Evolutionary conservation across 1,140 invertebrate genomes (phyloP), one percentile per base, ranked within the genome.

Genomic region (Neocloeon triangulifer): DNA sequence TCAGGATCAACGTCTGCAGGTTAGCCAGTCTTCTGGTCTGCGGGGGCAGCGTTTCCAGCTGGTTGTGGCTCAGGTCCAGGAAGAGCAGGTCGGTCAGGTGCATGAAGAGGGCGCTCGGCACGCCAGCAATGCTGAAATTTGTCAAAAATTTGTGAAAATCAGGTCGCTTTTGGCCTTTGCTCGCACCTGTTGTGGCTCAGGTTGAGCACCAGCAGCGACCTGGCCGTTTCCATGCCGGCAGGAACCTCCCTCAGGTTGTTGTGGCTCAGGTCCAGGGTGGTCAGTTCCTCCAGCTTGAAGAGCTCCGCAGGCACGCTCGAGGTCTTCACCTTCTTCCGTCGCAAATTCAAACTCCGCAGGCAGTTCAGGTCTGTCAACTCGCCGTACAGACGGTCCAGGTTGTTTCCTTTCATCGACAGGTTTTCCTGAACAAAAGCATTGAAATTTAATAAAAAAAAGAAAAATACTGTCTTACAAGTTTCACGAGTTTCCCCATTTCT

Each of bases 231-330:
- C 32, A 99, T 52, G 19, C 91, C 88, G 49, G 86, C 76, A 19
- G 95, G 95, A 22, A 97, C 74, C 59, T 92, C 80, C 47, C 78
- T 85, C 20, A 99, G 59, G 50, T 80, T 73, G 55, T 99, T 99
- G 51, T 89, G 76, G 47, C 92, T 96, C 27, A 99, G 62, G 57
- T 99, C 95, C 35, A 98, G 59, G 4, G 92, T 94, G 21, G 88
- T 91, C 6, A 97, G 54, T 51, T 98, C 91, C 50, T 94, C 86
- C 36, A 94, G 56, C 27, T 72, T 63, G 59, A 98, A 98, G 17
- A 98, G 56, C 48, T 95, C 81, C 3, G 72, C 61, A 5, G 94
- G 92, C 33, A 99, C 77, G 3, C 88, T 85, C 38, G 73, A 79
- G 37, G 69, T 80, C 52, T 85, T 86, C 5, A 94, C 66, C 49